Evolutionary conservation across 2,888 invertebrate species (phyloP).

Genomic region (Lordiphosa fenestrarum): DNA sequence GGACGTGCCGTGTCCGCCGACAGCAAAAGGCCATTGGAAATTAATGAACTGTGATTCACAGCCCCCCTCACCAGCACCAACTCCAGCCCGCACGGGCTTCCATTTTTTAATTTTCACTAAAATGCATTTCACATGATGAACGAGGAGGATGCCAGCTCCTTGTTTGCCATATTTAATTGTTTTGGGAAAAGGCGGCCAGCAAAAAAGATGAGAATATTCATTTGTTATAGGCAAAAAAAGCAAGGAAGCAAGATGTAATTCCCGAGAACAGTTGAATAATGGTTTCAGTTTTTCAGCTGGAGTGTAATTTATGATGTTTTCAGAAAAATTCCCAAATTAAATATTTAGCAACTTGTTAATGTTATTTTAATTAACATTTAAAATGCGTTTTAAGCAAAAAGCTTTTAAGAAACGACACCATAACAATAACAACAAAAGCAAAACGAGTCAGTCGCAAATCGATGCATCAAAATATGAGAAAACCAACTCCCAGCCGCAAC

Average conservation of each 20-base stretch:
- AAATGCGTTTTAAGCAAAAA: conserved; percentile 71
- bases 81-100: conserved; percentile 13
- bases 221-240: conserved; percentile 40
- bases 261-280: background rate
- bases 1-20: conserved; percentile 25
- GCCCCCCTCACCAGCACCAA: conserved; percentile 8
- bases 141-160: conserved; percentile 33
- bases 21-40: conserved; percentile 57
- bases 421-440: conserved; percentile 42
- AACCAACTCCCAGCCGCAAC: conserved; percentile 25
- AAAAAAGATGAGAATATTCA: conserved; percentile 52
- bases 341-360: conserved; percentile 21
- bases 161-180: conserved; percentile 62
- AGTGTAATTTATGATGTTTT: no score
- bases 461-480: conserved; percentile 71
- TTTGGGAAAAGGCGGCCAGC: conserved; percentile 59
- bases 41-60: conserved; percentile 66
- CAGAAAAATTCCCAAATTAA: conserved; percentile 22
- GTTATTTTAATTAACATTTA: conserved; percentile 77
- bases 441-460: conserved; percentile 41
- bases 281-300: no score
- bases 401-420: conserved; percentile 58
- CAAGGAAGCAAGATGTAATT: conserved; percentile 9
- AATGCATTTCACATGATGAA: conserved; percentile 66
- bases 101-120: conserved; percentile 59